Evolutionary conservation across 2,888 invertebrate species (phyloP), one percentile per base, ranked within the genome.

Genomic region (Drosophila gaucha): DNA sequence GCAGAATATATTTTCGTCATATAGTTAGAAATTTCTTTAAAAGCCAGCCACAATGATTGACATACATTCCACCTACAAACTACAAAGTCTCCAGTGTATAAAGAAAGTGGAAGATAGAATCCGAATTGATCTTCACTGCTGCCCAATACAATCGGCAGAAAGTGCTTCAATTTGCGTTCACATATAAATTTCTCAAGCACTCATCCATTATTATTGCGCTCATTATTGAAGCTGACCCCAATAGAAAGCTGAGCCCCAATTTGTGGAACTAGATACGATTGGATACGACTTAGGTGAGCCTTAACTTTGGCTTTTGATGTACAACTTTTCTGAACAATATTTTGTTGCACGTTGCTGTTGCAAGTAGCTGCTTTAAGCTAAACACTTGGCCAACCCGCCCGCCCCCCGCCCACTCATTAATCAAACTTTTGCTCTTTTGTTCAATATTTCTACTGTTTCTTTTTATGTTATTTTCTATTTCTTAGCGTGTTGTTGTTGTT

Each of bases 341-440:
- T n/a, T 56, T 62, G 41, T 39, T 66, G 49, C 44, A 18, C 38
- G 35, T 58, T 50, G 36, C 51, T 38, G 41, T 22, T 20, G 46
- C 46, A 31, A 30, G 20, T 20, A 6, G 28, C 5, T 18, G 36
- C 49, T 52, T 52, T 33, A 50, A 67, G 71, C 52, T 56, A 57
- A 54, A 36, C 49, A 60, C 58, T 69, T 41, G 56, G 30, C 28
- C 28, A 28, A 28, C 10, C 33, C 12, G 8, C 26, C 35, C 26
- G 18, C 18, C 49, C 41, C 18, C 49, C 41, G 9, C 43, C 56
- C 50, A 20, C 51, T 75, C 46, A 65, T 79, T 86, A 69, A 64
- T 74, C 82, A 67, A 68, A 56, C 63, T 77, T 65, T 52, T 50
- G 31, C 46, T 56, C 56, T 76, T 76, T 57, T 67, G 59, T 56